Base-by-base conservation (phyloP, 2,888 invertebrate genomes). In the Stegophylla sp. region DNA sequence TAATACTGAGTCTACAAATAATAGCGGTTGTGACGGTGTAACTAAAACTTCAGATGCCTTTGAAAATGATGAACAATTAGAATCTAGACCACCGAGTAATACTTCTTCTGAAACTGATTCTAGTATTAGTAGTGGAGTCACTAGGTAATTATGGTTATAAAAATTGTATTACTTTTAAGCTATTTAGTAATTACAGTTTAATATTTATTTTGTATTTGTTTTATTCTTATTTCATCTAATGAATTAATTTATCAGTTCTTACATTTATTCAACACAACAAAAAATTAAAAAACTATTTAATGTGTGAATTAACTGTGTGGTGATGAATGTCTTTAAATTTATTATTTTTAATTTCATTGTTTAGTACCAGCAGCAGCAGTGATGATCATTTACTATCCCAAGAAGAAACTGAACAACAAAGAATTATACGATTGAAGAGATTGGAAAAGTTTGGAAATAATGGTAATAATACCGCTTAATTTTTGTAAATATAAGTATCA, bases 341-440 rank as follows among this genome's bases (percentile, higher is more conserved):
- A 20, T 51, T 51, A 69, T 51, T 34, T 17, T 51, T 34, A 15
- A 34, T 53, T 71, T 0, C 34, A 53, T 53, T 34, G 23, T 53
- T 59, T 56, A 43, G 41, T n/a, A 73, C 56, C 26, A 43, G 17
- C 4, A 63, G 12, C 28, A 43, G 43, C 61, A 63, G 61, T 59
- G 59, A 61, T 28, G 61, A 61, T 41, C 43, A 43, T 34, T 34
- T 34, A 64, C n/a, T 51, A 45, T 17, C 63, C 7, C 59, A 53
- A 51, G 61, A 59, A 71, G 76, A 72, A 66, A 79, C 83, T 17
- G 82, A 90, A 85, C 93, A 94, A 86, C 88, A 88, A 82, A 87
- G 87, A 82, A 86, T 86, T 83, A 83, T 94, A 81, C 89, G 94
- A 86, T 91, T 92, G 88, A 90, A 93, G 86, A 90, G 94, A 87